These are phyloP conservation scores for Tethya wilhelma DNA, from an alignment of 37 sponge, comb jelly and placozoan genomes.

Conservation along the genomic window DNA sequence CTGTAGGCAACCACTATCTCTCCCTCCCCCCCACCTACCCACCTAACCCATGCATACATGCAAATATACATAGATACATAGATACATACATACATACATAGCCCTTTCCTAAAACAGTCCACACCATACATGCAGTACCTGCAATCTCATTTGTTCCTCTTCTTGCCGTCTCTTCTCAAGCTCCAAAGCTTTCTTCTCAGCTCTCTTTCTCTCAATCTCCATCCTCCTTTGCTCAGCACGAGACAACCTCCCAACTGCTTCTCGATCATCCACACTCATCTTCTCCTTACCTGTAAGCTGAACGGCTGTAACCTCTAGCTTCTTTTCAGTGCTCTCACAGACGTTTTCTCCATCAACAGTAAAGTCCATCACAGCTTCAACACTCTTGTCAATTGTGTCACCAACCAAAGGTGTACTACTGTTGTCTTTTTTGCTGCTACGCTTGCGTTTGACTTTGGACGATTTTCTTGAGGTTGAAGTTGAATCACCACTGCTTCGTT, in stretches of 20 bases:
- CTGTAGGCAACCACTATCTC: too few relatives aligned
- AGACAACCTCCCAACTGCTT: background rate
- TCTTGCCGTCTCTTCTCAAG: slow-evolving; percentile 22
- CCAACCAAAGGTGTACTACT: background rate
- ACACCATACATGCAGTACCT: slow-evolving; percentile 19
- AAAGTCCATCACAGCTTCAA: background rate
- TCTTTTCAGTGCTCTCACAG: background rate
- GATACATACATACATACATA: background rate
- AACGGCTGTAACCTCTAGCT: background rate
- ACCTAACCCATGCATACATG: background rate
- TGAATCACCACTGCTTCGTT: too few relatives aligned
- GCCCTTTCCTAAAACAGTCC: background rate
- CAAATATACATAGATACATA: background rate
- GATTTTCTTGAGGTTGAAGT: background rate
- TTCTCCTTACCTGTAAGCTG: background rate
- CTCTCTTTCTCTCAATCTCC: slow-evolving; percentile 39
- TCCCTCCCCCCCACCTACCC: slow-evolving; percentile 5
- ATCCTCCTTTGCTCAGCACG: slow-evolving; percentile 25
- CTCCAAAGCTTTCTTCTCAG: slow-evolving; percentile 46
- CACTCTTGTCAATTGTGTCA: background rate
- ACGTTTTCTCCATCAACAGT: background rate
- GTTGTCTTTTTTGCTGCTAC: background rate
- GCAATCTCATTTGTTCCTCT: slow-evolving; percentile 20
- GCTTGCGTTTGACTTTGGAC: background rate
- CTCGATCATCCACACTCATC: background rate